Evolutionary conservation across 1,140 invertebrate species (phyloP), one percentile per base, ranked within the genome.

Genomic region (Ephestia elutella): DNA sequence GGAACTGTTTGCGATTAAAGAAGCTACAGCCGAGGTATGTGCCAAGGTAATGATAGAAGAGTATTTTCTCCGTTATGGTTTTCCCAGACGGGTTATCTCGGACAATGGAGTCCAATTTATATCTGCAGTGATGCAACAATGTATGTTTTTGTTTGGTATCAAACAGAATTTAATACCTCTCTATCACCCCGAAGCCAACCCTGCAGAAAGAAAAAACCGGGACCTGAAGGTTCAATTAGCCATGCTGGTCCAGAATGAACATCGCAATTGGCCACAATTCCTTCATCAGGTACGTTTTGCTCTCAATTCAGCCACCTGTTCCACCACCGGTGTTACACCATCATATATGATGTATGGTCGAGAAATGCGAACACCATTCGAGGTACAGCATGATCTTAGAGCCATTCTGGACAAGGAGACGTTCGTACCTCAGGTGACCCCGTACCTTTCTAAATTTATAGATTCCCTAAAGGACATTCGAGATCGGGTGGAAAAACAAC

Each of bases 191-290:
- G 48, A 49, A 7, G 48, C 48, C 3, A 49, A 49, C 15, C 48
- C 48, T 2, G 48, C 78, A 0, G 89, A 90, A 63, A 59, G 87
- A 10, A 78, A 79, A 8, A 90, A 90, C 58, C 54, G 79, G 17
- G 80, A 82, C 18, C 19, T 0, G 8, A 28, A 28, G 8, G 25
- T 28, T 28, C 25, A 28, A 28, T 8, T 28, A 5, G 3, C 25
- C 8, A 77, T 83, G 0, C 75, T 89, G 0, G 65, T 70, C 5
- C 54, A 72, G 0, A n/a, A n/a, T n/a, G 65, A 86, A 25, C 85
- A 90, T 54, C 21, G 44, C 2, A 51, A 58, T 2, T 89, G 82
- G 69, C 35, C 49, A 5, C 51, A 53, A 17, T 13, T 21, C 5
- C 20, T 71, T 4, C 44, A 63, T 5, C 13, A 20, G 3, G 56